phyloP scores from a whole-genome alignment of 2,797 vertebrate genomes.

The Adrianichthys oophorus region DNA sequence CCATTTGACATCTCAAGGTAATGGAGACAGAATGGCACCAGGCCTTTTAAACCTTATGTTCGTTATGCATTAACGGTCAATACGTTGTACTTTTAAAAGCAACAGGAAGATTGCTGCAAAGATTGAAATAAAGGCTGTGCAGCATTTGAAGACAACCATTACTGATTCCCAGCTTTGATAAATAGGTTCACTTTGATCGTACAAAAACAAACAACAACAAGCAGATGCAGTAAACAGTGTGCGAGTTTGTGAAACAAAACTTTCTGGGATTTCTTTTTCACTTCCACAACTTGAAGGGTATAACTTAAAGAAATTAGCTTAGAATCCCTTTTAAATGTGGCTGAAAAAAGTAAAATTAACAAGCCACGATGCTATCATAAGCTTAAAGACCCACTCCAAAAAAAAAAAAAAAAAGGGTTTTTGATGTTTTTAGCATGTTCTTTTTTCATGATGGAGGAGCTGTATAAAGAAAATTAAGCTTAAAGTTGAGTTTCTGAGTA shows the following conservation, averaged over 20 bases:
- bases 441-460: no score
- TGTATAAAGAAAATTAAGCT: no score
- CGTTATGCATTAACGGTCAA: constrained; percentile 34
- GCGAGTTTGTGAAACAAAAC: neutral
- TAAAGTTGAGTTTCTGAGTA: no score
- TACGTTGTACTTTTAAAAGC: constrained; percentile 22
- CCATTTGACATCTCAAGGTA: constrained; percentile 42
- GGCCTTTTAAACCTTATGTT: constrained; percentile 56
- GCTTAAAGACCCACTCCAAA: no score
- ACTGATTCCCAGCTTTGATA: constrained; percentile 9
- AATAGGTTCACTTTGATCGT: constrained; percentile 7
- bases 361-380: no score
- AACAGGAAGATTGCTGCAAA: constrained; percentile 6
- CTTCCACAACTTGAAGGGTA: no score
- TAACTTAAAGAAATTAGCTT: no score
- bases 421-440: no score
- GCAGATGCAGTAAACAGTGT: constrained; percentile 3
- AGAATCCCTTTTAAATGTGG: no score
- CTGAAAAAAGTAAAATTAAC: no score
- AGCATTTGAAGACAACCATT: neutral
- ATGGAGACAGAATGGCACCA: constrained; percentile 61
- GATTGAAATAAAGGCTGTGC: constrained; percentile 26
- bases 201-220: neutral
- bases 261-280: neutral
- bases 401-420: no score